Evolutionary conservation across 2,888 invertebrate species (phyloP).

Genomic region (Macropis europaea): DNA sequence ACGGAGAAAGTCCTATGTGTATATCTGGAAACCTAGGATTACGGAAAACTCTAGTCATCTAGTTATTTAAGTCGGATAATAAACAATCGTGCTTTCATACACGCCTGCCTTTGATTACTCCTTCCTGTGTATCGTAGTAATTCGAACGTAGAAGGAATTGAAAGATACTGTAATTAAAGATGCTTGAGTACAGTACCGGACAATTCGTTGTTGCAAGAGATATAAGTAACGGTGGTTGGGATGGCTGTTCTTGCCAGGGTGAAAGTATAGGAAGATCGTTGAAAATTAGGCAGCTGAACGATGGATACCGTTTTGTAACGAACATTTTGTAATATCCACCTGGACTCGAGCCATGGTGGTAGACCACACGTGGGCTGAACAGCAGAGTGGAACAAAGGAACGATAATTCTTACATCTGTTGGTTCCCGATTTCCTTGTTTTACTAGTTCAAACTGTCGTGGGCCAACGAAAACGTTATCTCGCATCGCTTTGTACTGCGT

Average conservation of each 20-base stretch:
- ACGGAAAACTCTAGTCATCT: slow-evolving; percentile 72
- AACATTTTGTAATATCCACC: slow-evolving; percentile 71
- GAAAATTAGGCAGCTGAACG: slow-evolving; percentile 75
- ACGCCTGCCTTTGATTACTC: background rate
- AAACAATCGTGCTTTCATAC: slow-evolving; percentile 61
- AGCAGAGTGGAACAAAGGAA: slow-evolving; percentile 28
- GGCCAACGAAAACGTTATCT: background rate
- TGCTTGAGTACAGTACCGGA: too few species aligned
- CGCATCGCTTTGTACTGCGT: too few species aligned
- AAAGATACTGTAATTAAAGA: too few species aligned
- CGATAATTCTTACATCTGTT: background rate
- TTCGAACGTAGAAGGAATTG: too few species aligned
- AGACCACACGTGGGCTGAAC: slow-evolving; percentile 16
- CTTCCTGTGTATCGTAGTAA: background rate
- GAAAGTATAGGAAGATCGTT: slow-evolving; percentile 58
- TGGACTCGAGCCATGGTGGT: slow-evolving; percentile 70
- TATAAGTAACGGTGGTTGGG: too few species aligned
- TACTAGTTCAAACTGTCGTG: background rate
- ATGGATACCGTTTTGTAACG: slow-evolving; percentile 68
- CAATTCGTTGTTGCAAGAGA: too few species aligned
- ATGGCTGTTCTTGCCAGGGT: too few species aligned
- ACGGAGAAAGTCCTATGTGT: slow-evolving; percentile 65
- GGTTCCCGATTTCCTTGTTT: background rate
- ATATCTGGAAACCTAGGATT: slow-evolving; percentile 65
- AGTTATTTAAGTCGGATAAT: slow-evolving; percentile 66